Evolutionary conservation across 2,888 invertebrate species (phyloP), one percentile per base, ranked within the genome.

Genomic region (Pristionchus exspectatus): DNA sequence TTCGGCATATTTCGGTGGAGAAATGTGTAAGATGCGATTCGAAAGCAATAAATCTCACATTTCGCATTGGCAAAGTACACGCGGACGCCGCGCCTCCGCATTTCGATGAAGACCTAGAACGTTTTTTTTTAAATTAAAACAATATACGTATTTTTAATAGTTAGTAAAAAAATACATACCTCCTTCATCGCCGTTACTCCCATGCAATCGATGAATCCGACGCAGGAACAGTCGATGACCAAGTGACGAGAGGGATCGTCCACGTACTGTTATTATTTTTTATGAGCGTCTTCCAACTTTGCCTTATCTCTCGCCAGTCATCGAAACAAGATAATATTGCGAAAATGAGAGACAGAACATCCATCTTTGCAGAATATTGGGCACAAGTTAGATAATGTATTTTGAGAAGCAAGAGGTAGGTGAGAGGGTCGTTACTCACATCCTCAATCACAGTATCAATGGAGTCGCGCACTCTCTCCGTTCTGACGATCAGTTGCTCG

Each of bases 41-140:
- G 24, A n/a, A 27, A 69, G 27, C 24, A 69, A 27, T 0, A 69
- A 69, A 9, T 69, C 27, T 24, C 56, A 91, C 91, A 92, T 92
- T 95, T 95, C 14, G 95, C 94, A n/a, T 93, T 93, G 5, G 95
- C 95, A 90, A 95, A 95, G 90, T 95, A 95, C 14, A 95, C 93
- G 14, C 92, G 90, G n/a, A 95, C 92, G 54, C 93, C 91, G 54
- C 91, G 89, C 56, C 91, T 90, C 83, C 91, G 90, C 92, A 93
- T 90, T 44, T 93, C 93, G 1, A 91, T 89, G 90, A 91, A 93
- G 81, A 93, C 87, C 93, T 93, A 90, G 90, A 92, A 18, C 2
- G 27, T 33, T 18, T 24, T n/a, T 24, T 10, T 27, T 33, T 30
- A 81, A 18, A 27, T 2, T 14, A 24, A 81, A 16, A 44, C 4